Conservation (phyloP, 1,140 invertebrate species). For the Aphelenchoides fujianensis region DNA sequence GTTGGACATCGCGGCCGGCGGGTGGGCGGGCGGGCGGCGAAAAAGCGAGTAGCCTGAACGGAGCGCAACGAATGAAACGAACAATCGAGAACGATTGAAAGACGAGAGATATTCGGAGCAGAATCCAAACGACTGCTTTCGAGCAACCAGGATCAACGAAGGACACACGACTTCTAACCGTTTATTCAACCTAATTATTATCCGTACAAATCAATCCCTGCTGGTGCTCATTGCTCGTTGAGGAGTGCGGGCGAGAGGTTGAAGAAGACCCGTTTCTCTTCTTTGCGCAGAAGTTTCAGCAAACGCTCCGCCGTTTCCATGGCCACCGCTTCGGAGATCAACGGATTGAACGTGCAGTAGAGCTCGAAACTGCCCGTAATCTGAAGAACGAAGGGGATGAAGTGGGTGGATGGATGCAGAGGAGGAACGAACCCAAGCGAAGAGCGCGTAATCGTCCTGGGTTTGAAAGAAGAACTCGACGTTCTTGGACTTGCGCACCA, state of each 20-base stretch:
- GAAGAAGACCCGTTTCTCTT: conserved; percentile 48
- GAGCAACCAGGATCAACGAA: too few species aligned
- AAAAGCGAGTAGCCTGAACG: background rate
- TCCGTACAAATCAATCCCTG: too few species aligned
- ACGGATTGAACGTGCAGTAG: conserved; percentile 44
- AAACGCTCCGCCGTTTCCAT: conserved; percentile 43
- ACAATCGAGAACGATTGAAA: too few species aligned
- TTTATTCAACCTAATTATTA: too few species aligned
- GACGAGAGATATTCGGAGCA: too few species aligned
- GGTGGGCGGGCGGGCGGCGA: background rate
- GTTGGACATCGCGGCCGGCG: conserved; percentile 44
- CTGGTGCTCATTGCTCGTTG: too few species aligned
- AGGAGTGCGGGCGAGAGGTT: conserved; percentile 33
- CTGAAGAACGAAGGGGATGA: conserved; percentile 41
- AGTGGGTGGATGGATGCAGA: background rate
- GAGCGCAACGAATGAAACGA: too few species aligned
- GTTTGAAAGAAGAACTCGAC: conserved; percentile 43
- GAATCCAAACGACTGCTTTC: too few species aligned
- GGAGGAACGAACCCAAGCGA: conserved; percentile 35
- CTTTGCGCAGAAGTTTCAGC: conserved; percentile 35
- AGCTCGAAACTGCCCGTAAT: conserved; percentile 44
- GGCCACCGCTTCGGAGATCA: conserved; percentile 37
- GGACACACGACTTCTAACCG: too few species aligned
- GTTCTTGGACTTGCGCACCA: conserved; percentile 28
- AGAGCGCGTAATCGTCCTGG: conserved; percentile 38